Evolutionary conservation across 2,888 invertebrate species (phyloP), one percentile per base, ranked within the genome.

Genomic region (Folsomia candida): DNA sequence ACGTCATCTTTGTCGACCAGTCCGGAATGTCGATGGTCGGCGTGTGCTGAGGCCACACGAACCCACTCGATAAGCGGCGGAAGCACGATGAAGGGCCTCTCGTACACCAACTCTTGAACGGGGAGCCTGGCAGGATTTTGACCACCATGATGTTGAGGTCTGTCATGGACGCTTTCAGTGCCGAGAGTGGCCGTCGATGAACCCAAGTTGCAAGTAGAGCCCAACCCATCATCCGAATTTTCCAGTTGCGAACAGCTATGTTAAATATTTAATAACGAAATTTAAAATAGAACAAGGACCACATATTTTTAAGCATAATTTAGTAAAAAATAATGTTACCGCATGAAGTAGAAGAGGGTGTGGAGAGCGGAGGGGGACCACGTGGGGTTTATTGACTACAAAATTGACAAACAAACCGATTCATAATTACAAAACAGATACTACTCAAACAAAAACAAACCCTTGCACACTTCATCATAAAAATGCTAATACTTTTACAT

Each of bases 31-130:
- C 93, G 87, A 81, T 93, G 89, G 76, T 91, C 90, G 0, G 92
- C 90, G 83, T 93, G 93, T 1, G 94, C 92, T 0, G 90, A 88
- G 3, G 90, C 89, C 0, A 92, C 93, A 18, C 94, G 86, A 77
- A 93, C 85, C 94, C 94, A 95, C 84, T 94, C 94, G n/a, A 92
- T 90, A 72, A 95, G 85, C 14, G 94, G 94, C 0, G 94, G 94
- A 76, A 94, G 84, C 0, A 93, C 93, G 14, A 93, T 91, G 79
- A 93, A 94, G 0, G 93, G 93, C 67, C 94, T 87, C 84, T 92
- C 92, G 76, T 92, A 93, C 83, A 93, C 92, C 76, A 94, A 85
- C 80, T 91, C 91, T 82, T 91, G 88, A 51, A 88, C 86, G 1
- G 87, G 88, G 11, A 84, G 72, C 2, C 87, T 87, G 9, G 84